Evolutionary conservation across 2,113 vertebrate genomes (phyloP).

Genomic region (Ictalurus furcatus): DNA sequence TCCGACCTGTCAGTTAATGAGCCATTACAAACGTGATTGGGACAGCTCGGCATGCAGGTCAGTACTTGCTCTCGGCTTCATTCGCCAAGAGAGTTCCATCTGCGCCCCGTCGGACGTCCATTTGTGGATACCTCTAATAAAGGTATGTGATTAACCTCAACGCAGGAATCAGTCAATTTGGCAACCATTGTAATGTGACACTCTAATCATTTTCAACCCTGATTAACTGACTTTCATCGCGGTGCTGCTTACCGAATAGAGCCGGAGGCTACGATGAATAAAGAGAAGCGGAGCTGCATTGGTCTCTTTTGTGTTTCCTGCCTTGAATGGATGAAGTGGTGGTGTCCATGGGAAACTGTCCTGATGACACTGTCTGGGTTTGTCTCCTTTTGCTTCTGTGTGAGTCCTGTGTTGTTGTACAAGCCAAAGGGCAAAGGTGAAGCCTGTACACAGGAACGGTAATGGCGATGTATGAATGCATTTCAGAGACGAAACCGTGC

Average conservation of each 20-base stretch:
- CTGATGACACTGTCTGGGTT: constrained; percentile 27
- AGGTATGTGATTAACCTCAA: constrained; percentile 54
- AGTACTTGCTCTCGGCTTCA: constrained; percentile 45
- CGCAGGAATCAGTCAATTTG: constrained; percentile 54
- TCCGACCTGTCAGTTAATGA: constrained; percentile 56
- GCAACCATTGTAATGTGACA: constrained; percentile 48
- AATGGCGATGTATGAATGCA: too few species aligned
- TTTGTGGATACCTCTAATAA: constrained; percentile 48
- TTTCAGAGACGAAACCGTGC: not conserved
- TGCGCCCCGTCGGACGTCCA: constrained; percentile 38
- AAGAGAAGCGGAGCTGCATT: constrained; percentile 34
- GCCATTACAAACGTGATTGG: constrained; percentile 56
- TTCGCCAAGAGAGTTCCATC: constrained; percentile 41
- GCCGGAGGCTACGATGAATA: constrained; percentile 44
- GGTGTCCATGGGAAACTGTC: constrained; percentile 39
- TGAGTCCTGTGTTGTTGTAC: not conserved
- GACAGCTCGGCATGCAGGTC: constrained; percentile 38
- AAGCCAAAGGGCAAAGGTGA: not conserved
- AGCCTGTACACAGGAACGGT: not conserved
- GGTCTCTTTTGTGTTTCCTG: constrained; percentile 40
- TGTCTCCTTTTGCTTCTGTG: not conserved
- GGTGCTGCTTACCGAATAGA: constrained; percentile 37
- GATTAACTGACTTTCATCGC: constrained; percentile 54
- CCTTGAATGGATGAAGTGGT: constrained; percentile 27
- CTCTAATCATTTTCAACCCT: constrained; percentile 54